These are phyloP conservation scores for Barbus barbus DNA, from an alignment of 2,113 vertebrate genomes.

Conservation along the genomic window DNA sequence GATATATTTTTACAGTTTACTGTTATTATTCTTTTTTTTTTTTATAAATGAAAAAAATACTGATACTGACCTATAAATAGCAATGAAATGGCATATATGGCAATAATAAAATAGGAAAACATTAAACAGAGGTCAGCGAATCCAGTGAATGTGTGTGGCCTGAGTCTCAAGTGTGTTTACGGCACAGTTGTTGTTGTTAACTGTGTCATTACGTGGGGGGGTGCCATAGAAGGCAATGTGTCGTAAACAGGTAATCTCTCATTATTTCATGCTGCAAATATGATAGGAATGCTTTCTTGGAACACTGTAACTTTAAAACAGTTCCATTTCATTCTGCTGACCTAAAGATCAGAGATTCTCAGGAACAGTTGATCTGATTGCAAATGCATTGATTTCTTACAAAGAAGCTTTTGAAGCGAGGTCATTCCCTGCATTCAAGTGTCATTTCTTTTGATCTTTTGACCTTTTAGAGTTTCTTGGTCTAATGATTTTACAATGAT, in stretches of 20 bases:
- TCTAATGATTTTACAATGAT: not conserved
- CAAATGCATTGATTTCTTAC: not conserved
- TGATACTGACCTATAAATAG: not conserved
- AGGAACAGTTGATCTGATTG: not conserved
- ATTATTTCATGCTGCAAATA: not conserved
- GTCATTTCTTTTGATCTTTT: not conserved
- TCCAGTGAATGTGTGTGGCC: slow-evolving; percentile 17
- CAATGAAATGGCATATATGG: not conserved
- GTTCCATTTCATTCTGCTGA: not conserved
- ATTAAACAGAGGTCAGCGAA: not conserved
- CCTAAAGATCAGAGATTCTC: not conserved
- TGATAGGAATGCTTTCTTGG: not conserved
- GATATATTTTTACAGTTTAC: not conserved
- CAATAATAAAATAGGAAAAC: not conserved
- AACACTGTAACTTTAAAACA: not conserved
- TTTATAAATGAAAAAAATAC: not conserved
- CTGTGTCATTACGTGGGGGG: not conserved
- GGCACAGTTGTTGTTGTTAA: slow-evolving; percentile 27
- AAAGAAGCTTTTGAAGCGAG: not conserved
- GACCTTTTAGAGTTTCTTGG: not conserved
- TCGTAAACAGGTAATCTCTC: not conserved
- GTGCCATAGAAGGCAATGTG: not conserved
- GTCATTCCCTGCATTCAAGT: not conserved
- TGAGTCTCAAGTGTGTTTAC: slow-evolving; percentile 9
- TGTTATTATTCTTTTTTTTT: not conserved